Percentiles rank a stretch among this genome's conserved stretches.
phyloP scores from a whole-genome alignment of 2,113 vertebrate genomes.

The Dromiciops gliroides region DNA sequence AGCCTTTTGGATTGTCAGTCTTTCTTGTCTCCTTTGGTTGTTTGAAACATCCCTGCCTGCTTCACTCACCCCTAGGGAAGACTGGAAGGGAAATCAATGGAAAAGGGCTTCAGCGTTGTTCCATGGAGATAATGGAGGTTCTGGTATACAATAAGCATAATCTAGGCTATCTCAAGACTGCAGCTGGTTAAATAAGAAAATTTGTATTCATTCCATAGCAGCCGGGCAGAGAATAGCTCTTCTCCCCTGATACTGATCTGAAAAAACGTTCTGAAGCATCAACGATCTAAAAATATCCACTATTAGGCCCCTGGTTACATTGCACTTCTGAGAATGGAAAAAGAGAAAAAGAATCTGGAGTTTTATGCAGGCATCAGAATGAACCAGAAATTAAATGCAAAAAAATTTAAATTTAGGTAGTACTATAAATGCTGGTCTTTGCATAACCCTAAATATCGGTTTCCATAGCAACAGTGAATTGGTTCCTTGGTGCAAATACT shows the following conservation, averaged over 20 bases:
- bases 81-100: background rate
- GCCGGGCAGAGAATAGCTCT: slow-evolving; percentile 4
- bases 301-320: background rate
- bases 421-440: background rate
- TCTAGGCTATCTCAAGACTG: background rate
- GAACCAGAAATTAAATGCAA: slow-evolving; percentile 29
- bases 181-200: slow-evolving; percentile 16
- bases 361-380: background rate
- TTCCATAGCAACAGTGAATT: slow-evolving; percentile 36
- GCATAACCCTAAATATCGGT: slow-evolving; percentile 10
- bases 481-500: background rate
- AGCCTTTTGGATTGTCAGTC: background rate
- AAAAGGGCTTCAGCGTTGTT: slow-evolving; percentile 9
- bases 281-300: slow-evolving; percentile 54
- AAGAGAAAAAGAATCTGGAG: slow-evolving; percentile 4
- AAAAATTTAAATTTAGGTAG: background rate
- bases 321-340: slow-evolving; percentile 16
- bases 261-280: slow-evolving; percentile 38
- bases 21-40: background rate
- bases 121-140: background rate
- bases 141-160: background rate
- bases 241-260: slow-evolving; percentile 29
- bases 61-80: background rate
- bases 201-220: slow-evolving; percentile 8
- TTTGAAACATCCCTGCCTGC: background rate